Percentiles rank a stretch among this genome's conserved stretches.
phyloP scores from a whole-genome alignment of 2,888 invertebrate genomes.

The Hedya salicella region DNA sequence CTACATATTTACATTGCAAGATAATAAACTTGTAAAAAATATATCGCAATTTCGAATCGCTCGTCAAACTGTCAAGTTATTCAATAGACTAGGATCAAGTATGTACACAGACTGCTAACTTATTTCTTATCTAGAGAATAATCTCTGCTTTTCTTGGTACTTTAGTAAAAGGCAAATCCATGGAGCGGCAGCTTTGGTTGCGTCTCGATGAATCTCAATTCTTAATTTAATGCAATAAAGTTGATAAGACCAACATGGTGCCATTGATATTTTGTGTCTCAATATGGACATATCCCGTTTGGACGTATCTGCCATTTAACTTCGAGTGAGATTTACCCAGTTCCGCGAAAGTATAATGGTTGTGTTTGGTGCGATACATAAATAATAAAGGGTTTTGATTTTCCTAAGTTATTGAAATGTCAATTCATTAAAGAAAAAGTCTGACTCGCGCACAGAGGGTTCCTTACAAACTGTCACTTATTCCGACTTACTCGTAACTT shows the following conservation, averaged over 20 bases:
- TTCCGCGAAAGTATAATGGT: too few relatives aligned
- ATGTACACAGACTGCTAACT: constrained; percentile 25
- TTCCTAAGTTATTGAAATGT: too few relatives aligned
- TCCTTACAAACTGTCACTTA: too few relatives aligned
- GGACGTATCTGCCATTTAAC: not conserved
- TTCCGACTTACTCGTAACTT: too few relatives aligned
- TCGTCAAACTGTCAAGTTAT: not conserved
- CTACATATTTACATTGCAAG: too few relatives aligned
- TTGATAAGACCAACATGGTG: constrained; percentile 43
- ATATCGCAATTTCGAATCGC: not conserved
- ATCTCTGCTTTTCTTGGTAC: constrained; percentile 38
- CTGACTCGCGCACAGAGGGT: too few relatives aligned
- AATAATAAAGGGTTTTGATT: too few relatives aligned
- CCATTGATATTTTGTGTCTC: constrained; percentile 15
- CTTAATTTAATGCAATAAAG: constrained; percentile 44
- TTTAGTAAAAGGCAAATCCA: constrained; percentile 24
- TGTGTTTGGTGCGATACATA: too few relatives aligned
- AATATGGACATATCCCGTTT: not conserved
- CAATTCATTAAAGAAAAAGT: too few relatives aligned
- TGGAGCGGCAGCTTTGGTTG: not conserved
- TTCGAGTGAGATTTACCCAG: too few relatives aligned
- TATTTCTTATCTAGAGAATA: constrained; percentile 36
- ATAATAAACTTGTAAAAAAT: too few relatives aligned
- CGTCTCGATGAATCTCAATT: constrained; percentile 37
- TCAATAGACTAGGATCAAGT: not conserved